Evolutionary conservation across 1,140 invertebrate species (phyloP).

Genomic region (Brachionus sp.): DNA sequence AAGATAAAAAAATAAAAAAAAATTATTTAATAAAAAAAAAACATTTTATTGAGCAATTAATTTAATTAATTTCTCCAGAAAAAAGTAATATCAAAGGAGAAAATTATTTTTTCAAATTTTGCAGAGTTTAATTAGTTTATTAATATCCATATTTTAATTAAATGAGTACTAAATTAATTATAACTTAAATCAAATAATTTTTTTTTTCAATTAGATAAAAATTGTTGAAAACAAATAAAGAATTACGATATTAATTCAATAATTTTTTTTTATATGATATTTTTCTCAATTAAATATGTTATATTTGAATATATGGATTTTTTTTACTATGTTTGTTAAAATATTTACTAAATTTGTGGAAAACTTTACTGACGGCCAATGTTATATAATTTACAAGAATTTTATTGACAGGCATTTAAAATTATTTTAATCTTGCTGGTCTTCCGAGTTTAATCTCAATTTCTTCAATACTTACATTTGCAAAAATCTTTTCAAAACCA

Average conservation of each 20-base stretch:
- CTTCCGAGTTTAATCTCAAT: too few relatives aligned
- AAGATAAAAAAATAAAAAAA: not conserved
- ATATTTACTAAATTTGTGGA: too few relatives aligned
- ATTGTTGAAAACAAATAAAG: not conserved
- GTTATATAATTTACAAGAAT: too few relatives aligned
- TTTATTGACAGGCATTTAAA: too few relatives aligned
- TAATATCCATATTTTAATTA: too few relatives aligned
- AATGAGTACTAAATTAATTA: not conserved
- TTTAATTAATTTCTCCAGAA: not conserved
- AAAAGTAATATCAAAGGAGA: not conserved
- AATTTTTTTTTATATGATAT: not conserved
- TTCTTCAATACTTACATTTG: too few relatives aligned
- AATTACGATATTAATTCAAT: not conserved
- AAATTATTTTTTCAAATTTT: not conserved
- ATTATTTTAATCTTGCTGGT: too few relatives aligned
- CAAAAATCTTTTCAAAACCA: too few relatives aligned
- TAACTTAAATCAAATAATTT: not conserved
- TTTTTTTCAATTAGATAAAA: not conserved
- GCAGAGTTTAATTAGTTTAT: not conserved
- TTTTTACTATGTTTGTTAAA: too few relatives aligned
- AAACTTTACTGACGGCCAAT: too few relatives aligned
- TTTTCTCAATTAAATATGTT: too few relatives aligned
- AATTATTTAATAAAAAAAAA: not conserved
- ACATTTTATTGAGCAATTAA: not conserved
- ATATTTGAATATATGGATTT: too few relatives aligned